phyloP scores from a whole-genome alignment of 2,888 invertebrate species.

The Meiosimyza decipiens region DNA sequence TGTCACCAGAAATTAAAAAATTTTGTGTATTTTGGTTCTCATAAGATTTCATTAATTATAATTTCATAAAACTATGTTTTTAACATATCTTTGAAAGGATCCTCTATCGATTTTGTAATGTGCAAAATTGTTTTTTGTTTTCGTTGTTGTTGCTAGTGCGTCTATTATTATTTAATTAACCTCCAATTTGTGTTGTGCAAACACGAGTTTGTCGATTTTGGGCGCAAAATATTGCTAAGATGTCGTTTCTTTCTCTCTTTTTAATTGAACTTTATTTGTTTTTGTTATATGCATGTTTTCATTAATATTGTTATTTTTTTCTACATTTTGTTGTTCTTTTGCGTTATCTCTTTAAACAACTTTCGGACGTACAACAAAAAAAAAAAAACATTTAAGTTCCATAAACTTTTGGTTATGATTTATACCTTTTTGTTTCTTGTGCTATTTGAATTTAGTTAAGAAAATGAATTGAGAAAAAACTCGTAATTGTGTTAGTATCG shows the following conservation, averaged over 20 bases:
- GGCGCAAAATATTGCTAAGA: not conserved
- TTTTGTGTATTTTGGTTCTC: too few relatives aligned
- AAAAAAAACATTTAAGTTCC: too few relatives aligned
- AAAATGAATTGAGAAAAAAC: too few relatives aligned
- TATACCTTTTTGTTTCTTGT: too few relatives aligned
- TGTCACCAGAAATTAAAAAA: too few relatives aligned
- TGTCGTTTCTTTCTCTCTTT: not conserved
- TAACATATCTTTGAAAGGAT: too few relatives aligned
- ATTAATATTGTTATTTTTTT: constrained; percentile 4
- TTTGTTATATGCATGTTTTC: not conserved
- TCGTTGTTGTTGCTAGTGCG: constrained; percentile 4
- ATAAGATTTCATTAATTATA: too few relatives aligned
- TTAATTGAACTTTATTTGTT: not conserved
- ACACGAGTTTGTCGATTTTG: constrained; percentile 21
- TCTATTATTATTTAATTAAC: constrained; percentile 38
- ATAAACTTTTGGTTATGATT: too few relatives aligned
- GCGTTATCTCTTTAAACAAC: not conserved
- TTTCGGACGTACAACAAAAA: not conserved
- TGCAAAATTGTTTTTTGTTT: not conserved
- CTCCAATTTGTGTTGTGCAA: constrained; percentile 30
- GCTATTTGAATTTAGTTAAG: too few relatives aligned
- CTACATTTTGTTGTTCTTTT: not conserved
- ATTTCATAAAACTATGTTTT: too few relatives aligned
- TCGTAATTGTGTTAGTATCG: too few relatives aligned
- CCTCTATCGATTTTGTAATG: too few relatives aligned